Percentiles rank a stretch among this genome's conserved stretches.
Evolutionary conservation across 2,113 vertebrate genomes (phyloP).

Genomic region (Struthidea cinerea): DNA sequence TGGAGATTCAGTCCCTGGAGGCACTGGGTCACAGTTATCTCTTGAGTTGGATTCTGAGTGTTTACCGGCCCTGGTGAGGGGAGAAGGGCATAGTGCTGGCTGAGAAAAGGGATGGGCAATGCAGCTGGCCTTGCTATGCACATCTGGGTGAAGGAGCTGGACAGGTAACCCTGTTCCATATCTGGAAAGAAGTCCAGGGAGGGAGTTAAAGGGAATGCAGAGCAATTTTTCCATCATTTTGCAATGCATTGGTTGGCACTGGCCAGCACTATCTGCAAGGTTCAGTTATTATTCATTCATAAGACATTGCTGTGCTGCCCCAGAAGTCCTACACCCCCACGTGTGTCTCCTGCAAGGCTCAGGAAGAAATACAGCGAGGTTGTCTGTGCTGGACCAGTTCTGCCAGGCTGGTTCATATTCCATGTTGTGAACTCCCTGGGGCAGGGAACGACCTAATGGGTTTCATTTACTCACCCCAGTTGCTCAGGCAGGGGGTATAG

Average conservation of each 20-base stretch:
- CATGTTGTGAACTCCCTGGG: not conserved
- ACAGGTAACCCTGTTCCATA: not conserved
- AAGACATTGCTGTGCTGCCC: not conserved
- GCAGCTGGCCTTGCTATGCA: not conserved
- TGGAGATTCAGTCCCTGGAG: not conserved
- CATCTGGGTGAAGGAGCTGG: not conserved
- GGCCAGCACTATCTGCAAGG: not conserved
- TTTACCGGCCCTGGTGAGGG: not conserved
- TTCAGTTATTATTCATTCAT: not conserved
- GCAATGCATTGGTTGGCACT: not conserved
- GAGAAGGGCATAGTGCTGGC: not conserved
- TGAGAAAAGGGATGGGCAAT: not conserved
- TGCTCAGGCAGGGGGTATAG: constrained; percentile 39
- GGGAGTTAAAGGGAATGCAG: not conserved
- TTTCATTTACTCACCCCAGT: accelerated
- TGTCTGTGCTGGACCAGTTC: not conserved
- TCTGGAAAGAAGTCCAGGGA: not conserved
- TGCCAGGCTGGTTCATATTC: not conserved
- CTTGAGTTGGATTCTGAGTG: not conserved
- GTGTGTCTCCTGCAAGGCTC: not conserved
- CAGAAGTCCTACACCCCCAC: accelerated
- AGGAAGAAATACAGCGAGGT: not conserved
- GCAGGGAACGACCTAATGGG: not conserved
- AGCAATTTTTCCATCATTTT: not conserved
- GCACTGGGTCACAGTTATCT: not conserved